Percentiles rank a stretch among this genome's conserved stretches.
Evolutionary conservation across 2,797 vertebrate species (phyloP).

Genomic region (Amblyopsis hoosieri): DNA sequence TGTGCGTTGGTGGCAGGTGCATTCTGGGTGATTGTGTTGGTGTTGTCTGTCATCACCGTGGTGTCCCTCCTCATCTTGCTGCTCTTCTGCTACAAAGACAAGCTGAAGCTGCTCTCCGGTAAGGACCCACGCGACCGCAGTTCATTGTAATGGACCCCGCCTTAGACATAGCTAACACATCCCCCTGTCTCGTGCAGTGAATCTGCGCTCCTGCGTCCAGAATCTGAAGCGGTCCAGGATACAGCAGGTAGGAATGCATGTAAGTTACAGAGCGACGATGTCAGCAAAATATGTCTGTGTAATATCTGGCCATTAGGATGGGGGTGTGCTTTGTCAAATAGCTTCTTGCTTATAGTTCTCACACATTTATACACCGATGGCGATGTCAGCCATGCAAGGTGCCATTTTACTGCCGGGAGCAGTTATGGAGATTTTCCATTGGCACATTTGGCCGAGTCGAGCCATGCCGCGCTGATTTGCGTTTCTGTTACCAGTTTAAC

Average conservation of each 20-base stretch:
- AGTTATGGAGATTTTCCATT: no score
- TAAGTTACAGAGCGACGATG: constrained; percentile 1
- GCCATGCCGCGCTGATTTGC: no score
- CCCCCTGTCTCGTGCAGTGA: constrained; percentile 60
- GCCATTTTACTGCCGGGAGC: no score
- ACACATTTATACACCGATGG: no score
- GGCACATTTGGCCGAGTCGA: no score
- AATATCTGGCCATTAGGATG: no score
- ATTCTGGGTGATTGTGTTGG: constrained; percentile 76
- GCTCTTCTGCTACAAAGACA: constrained; percentile 83
- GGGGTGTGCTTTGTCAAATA: no score
- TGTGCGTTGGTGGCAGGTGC: constrained; percentile 46
- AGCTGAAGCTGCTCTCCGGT: constrained; percentile 79
- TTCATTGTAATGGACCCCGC: neutral
- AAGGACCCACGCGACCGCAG: constrained; percentile 6
- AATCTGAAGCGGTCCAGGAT: constrained; percentile 81
- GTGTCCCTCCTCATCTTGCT: constrained; percentile 77
- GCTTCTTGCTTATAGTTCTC: no score
- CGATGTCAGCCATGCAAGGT: no score
- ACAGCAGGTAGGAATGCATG: constrained; percentile 72
- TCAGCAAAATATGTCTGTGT: neutral
- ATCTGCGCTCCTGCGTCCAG: constrained; percentile 80
- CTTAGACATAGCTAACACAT: neutral
- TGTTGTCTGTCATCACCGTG: constrained; percentile 74
- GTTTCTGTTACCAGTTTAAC: no score